Percentiles rank a stretch among this genome's conserved stretches.
Evolutionary conservation across 2,113 vertebrate species (phyloP).

Genomic region (Toxotes chatareus): DNA sequence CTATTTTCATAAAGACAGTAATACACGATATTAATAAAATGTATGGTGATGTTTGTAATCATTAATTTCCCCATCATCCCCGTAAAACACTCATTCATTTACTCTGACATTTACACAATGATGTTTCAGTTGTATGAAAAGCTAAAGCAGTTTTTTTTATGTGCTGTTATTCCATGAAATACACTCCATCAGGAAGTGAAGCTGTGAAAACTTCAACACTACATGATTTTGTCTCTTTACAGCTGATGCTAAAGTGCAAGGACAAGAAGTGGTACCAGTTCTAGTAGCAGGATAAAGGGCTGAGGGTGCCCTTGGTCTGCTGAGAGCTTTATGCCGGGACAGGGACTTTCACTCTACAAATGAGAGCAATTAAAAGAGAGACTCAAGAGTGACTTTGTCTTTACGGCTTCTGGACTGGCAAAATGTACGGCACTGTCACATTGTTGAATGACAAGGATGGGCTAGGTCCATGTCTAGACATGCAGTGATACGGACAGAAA

Average conservation of each 20-base stretch:
- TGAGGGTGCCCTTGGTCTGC: slow-evolving; percentile 69
- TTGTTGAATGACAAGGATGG: slow-evolving; percentile 58
- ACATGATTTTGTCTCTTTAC: slow-evolving; percentile 58
- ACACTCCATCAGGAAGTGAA: not conserved
- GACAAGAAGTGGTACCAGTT: slow-evolving; percentile 99
- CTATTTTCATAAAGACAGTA: not conserved
- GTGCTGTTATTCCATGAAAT: not conserved
- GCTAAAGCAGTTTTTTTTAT: not conserved
- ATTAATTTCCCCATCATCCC: not conserved
- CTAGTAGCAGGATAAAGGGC: slow-evolving; percentile 81
- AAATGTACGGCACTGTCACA: slow-evolving; percentile 59
- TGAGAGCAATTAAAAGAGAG: slow-evolving; percentile 63
- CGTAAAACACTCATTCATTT: not conserved
- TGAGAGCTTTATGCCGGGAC: slow-evolving; percentile 79
- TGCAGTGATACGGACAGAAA: slow-evolving; percentile 49
- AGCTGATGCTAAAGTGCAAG: slow-evolving; percentile 99
- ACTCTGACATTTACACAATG: not conserved
- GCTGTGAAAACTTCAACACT: not conserved
- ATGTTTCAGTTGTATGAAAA: not conserved
- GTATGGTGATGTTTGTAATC: not conserved
- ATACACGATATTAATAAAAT: not conserved
- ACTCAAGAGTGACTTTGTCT: slow-evolving; percentile 74
- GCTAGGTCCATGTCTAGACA: slow-evolving; percentile 58
- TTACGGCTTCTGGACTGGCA: slow-evolving; percentile 62
- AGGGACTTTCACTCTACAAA: slow-evolving; percentile 75